Conservation (phyloP, 2,113 vertebrate species). For the Heterotilapia buettikoferi region DNA sequence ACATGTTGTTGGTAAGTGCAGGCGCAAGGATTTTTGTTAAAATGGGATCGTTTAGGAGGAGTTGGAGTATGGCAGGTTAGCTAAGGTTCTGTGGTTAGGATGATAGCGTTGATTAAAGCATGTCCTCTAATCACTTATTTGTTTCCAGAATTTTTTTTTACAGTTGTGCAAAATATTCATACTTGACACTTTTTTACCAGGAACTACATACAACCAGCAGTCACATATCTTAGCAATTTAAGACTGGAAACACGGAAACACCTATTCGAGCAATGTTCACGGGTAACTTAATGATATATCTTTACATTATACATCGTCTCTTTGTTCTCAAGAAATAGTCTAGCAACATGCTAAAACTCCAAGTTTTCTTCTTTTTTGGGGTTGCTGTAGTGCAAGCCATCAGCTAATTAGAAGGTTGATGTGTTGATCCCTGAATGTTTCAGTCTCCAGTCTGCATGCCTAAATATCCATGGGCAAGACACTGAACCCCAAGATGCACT, state of each 20-base stretch:
- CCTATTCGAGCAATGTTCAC: not conserved
- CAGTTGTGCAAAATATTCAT: not conserved
- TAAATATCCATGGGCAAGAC: not conserved
- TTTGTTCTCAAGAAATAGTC: not conserved
- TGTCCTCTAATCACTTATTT: not conserved
- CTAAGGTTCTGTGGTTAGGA: not conserved
- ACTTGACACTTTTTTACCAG: not conserved
- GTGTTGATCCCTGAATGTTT: not conserved
- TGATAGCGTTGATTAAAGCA: not conserved
- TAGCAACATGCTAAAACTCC: not conserved
- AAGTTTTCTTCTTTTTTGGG: not conserved
- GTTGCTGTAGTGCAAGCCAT: not conserved
- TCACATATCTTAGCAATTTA: not conserved
- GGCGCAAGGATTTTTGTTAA: not conserved
- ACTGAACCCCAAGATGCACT: not conserved
- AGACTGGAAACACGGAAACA: not conserved
- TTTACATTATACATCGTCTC: not conserved
- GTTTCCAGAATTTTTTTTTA: not conserved
- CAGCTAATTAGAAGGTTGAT: not conserved
- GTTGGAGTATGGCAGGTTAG: not conserved
- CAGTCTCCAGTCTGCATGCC: not conserved
- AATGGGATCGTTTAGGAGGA: not conserved
- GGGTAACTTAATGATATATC: not conserved
- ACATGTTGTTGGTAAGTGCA: not conserved
- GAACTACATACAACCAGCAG: not conserved